Conservation (phyloP, 2,113 vertebrate genomes). For the Chelonoidis abingdonii region DNA sequence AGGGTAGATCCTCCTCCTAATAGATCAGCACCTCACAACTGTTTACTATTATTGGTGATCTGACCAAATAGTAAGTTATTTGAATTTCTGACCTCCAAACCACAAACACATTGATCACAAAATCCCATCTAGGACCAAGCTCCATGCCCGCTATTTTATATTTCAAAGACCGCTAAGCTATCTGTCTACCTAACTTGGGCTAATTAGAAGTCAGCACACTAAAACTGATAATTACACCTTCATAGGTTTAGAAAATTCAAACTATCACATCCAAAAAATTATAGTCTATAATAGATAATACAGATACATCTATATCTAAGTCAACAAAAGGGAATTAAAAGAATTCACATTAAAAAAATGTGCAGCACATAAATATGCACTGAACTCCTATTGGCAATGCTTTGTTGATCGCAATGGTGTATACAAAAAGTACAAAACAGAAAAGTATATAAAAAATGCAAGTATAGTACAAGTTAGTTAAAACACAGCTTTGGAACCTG, state of each 20-base stretch:
- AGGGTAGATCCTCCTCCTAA: too few relatives aligned
- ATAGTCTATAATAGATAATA: background rate
- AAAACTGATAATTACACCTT: background rate
- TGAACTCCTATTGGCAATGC: background rate
- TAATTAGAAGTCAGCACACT: background rate
- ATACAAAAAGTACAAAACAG: background rate
- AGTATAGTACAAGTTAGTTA: background rate
- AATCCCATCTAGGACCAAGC: too few relatives aligned
- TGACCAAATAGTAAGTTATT: background rate
- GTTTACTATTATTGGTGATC: background rate
- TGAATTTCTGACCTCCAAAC: background rate
- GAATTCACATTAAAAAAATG: background rate
- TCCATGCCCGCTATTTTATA: background rate
- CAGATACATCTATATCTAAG: background rate
- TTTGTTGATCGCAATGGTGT: background rate
- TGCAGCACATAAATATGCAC: background rate
- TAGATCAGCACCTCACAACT: background rate
- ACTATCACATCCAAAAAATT: background rate
- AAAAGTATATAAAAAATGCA: background rate
- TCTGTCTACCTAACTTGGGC: background rate
- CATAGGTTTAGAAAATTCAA: background rate
- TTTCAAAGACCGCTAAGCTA: background rate
- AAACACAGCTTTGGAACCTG: background rate
- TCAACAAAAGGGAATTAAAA: background rate
- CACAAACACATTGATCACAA: background rate